Base-by-base conservation (phyloP, 1,140 invertebrate species). In the Kradibia gibbosae region DNA sequence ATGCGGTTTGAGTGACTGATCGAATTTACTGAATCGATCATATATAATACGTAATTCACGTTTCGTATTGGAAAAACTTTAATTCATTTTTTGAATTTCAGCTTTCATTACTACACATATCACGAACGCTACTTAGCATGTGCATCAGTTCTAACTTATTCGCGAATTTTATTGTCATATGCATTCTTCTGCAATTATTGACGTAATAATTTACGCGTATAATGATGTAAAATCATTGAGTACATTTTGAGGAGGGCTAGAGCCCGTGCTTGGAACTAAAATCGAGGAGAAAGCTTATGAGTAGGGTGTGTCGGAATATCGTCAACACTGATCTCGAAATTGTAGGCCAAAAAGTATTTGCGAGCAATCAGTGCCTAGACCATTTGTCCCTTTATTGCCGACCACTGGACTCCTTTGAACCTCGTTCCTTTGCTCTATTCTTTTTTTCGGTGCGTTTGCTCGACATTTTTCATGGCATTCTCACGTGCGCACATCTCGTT, bases 381-480 rank as follows among this genome's bases (percentile, higher is more conserved):
- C 3, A 34, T 13, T 62, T 25, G 31, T 62, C 60, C 28, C 15
- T 34, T 62, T 31, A 65, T 65, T 65, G 31, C 31, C 15, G 39
- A n/a, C 8, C n/a, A 15, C 34, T 39, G 28, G 28, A 71, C 77
- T 79, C 45, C n/a, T n/a, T n/a, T n/a, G n/a, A n/a, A n/a, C 55
- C 65, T n/a, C 77, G 71, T 67, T 79, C 31, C 65, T 20, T 45
- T 67, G 39, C 67, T 71, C 77, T 79, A 48, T 79, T 67, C 34
- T 50, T 72, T 79, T 71, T 67, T 50, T 45, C 53, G n/a, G 34
- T 53, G 15, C 13, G 57, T 20, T 70, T 70, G 42, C 62, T 62
- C 50, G n/a, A 72, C 65, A 70, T 79, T 71, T 45, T 57, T 72
- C 31, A 8, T 39, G 20, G 11, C 4, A 65, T 4, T n/a, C 62